Percentiles rank a stretch among this genome's conserved stretches.
These are phyloP conservation scores for Zygogramma bicolorata DNA, from an alignment of 2,888 invertebrate species.

Conservation along the genomic window DNA sequence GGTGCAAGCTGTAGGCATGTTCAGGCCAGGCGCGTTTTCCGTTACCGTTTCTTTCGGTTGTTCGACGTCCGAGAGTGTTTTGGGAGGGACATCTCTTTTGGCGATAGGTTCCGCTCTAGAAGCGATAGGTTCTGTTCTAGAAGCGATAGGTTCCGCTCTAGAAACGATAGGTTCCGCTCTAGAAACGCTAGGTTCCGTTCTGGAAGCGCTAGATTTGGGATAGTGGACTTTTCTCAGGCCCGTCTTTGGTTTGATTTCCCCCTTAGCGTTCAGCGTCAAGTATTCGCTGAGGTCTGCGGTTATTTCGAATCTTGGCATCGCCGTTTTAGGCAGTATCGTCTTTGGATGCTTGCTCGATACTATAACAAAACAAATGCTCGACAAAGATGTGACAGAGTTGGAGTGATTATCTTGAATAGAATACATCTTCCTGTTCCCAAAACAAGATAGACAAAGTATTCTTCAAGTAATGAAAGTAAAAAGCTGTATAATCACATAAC, in stretches of 20 bases:
- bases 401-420: background rate
- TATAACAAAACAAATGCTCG: background rate
- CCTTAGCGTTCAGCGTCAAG: slow-evolving; percentile 6
- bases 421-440: too few relatives aligned
- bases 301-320: slow-evolving; percentile 24
- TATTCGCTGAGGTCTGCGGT: slow-evolving; percentile 24
- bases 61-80: too few relatives aligned
- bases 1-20: slow-evolving; percentile 12
- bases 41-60: background rate
- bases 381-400: background rate
- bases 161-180: too few relatives aligned
- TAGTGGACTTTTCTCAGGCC: slow-evolving; percentile 39
- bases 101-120: background rate
- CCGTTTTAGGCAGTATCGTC: slow-evolving; percentile 25
- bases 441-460: too few relatives aligned
- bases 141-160: too few relatives aligned
- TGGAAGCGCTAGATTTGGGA: slow-evolving; percentile 23
- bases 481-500: too few relatives aligned
- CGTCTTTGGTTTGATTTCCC: slow-evolving; percentile 6
- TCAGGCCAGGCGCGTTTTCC: background rate
- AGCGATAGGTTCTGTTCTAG: too few relatives aligned
- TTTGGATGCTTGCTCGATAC: background rate
- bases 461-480: too few relatives aligned
- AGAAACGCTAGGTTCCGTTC: too few relatives aligned
- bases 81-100: background rate